Evolutionary conservation across 2,888 invertebrate genomes (phyloP).

Genomic region (Omphaloscelis lunosa): DNA sequence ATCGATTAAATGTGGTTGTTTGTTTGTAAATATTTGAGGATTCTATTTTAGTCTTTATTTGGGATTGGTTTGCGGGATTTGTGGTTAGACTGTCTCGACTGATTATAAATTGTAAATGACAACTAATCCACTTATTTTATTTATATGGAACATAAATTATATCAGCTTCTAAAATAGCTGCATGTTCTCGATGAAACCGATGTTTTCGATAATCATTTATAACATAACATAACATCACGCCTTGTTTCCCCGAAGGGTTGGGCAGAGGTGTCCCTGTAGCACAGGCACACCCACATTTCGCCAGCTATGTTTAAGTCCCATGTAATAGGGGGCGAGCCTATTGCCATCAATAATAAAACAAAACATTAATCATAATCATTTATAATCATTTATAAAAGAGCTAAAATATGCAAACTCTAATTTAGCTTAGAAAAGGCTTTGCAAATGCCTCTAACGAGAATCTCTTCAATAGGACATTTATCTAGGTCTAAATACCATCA

Average conservation of each 20-base stretch:
- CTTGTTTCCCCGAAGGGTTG: too few species aligned
- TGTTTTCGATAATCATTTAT: too few species aligned
- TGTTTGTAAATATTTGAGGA: slow-evolving; percentile 1
- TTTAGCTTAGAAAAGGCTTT: not conserved
- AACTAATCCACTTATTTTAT: not conserved
- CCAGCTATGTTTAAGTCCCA: too few species aligned
- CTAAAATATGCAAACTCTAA: not conserved
- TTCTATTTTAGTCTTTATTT: slow-evolving; percentile 1
- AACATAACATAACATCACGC: too few species aligned
- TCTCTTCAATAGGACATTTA: not conserved
- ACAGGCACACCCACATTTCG: too few species aligned
- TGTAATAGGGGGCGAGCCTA: too few species aligned
- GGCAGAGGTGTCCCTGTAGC: too few species aligned
- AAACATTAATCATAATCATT: too few species aligned
- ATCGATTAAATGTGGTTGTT: slow-evolving; percentile 30
- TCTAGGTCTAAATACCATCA: not conserved
- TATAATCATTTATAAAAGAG: too few species aligned
- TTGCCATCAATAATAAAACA: too few species aligned
- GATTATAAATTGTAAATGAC: not conserved
- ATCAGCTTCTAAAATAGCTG: not conserved
- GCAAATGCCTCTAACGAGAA: not conserved
- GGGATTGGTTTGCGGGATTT: slow-evolving; percentile 1
- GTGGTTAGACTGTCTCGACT: not conserved
- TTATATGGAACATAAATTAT: not conserved
- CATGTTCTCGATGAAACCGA: not conserved